Evolutionary conservation across 2,113 vertebrate genomes (phyloP).

Genomic region (Lepidiolamprologus cunningtoni): DNA sequence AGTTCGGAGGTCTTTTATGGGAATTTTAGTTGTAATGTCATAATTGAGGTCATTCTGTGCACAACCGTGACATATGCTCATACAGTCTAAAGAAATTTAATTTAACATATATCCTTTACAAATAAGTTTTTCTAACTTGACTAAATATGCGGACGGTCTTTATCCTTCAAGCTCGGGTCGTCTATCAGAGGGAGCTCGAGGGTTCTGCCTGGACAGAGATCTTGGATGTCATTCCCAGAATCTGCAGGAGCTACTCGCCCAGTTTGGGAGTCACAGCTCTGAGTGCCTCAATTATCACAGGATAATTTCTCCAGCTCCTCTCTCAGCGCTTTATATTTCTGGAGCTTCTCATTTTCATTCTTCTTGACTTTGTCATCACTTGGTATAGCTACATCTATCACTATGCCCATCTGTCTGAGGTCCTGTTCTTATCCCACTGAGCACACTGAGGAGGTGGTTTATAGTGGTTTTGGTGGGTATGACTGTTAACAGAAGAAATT

Average conservation of each 20-base stretch:
- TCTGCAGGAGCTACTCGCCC: neutral
- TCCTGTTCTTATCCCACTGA: neutral
- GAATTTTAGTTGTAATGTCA: neutral
- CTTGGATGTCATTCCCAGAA: neutral
- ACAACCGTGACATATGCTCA: neutral
- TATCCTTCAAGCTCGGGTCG: neutral
- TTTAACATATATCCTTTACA: neutral
- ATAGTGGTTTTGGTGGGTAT: neutral
- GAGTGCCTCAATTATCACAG: neutral
- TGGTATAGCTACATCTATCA: fast-evolving
- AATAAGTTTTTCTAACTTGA: neutral
- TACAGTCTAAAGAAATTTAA: neutral
- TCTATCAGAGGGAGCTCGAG: neutral
- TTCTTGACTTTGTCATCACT: neutral
- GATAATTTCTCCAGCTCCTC: neutral
- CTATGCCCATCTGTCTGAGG: fast-evolving
- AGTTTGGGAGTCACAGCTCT: neutral
- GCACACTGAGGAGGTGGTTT: neutral
- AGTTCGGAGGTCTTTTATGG: neutral
- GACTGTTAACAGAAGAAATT: neutral
- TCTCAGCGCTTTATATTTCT: neutral
- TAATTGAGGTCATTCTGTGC: neutral
- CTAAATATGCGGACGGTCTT: neutral
- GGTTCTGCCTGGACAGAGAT: neutral
- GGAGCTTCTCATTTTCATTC: neutral